Evolutionary conservation across 2,113 vertebrate species (phyloP), one percentile per base, ranked within the genome.

Genomic region (Hymenochirus boettgeri): DNA sequence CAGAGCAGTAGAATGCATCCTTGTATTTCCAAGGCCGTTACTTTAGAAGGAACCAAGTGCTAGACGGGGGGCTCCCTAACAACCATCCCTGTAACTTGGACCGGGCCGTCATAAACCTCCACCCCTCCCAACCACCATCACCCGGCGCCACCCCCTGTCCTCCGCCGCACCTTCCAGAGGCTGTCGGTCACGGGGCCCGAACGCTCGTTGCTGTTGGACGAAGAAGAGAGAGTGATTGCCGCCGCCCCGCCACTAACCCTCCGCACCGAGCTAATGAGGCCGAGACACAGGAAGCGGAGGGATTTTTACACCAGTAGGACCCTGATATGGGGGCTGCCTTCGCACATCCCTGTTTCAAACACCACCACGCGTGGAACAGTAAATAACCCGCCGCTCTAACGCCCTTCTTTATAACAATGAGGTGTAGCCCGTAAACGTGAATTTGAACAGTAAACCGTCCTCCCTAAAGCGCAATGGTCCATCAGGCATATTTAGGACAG

Each of bases 41-140:
- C n/a, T n/a, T n/a, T n/a, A n/a, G n/a, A n/a, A n/a, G n/a, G n/a
- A n/a, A n/a, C n/a, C n/a, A n/a, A n/a, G n/a, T n/a, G n/a, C n/a
- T n/a, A n/a, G n/a, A n/a, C n/a, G n/a, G n/a, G n/a, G n/a, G n/a
- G n/a, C n/a, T n/a, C n/a, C n/a, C n/a, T n/a, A n/a, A n/a, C n/a
- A n/a, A n/a, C n/a, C n/a, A n/a, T n/a, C n/a, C n/a, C n/a, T n/a
- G n/a, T n/a, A n/a, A n/a, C n/a, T n/a, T n/a, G n/a, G n/a, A n/a
- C n/a, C n/a, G n/a, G n/a, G n/a, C n/a, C n/a, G n/a, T n/a, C n/a
- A n/a, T n/a, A n/a, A n/a, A n/a, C 60, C 61, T 61, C 18, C 62
- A 57, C 73, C 73, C 70, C 65, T 72, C 31, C 52, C 70, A 69
- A 72, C 67, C 70, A 42, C 17, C 71, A 76, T 76, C 62, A 71